Evolutionary conservation across 2,113 vertebrate species (phyloP).

Genomic region (Rousettus leschenaultii): DNA sequence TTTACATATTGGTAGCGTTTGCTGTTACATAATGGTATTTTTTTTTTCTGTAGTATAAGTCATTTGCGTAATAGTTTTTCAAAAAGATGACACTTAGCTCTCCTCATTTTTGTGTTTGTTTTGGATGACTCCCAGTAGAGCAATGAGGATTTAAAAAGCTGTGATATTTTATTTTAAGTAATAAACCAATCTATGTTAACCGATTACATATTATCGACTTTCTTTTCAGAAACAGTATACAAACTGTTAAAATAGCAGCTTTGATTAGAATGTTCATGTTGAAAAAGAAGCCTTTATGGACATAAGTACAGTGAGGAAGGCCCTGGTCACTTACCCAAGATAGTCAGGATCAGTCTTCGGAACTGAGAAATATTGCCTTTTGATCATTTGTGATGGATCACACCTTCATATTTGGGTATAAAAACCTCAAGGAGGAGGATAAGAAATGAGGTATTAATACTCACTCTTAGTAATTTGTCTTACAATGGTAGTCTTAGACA

Average conservation of each 20-base stretch:
- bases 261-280: neutral
- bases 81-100: neutral
- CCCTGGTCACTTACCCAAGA: neutral
- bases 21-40: neutral
- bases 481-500: conserved; percentile 25
- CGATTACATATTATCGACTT: neutral
- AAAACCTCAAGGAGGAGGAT: conserved; percentile 25
- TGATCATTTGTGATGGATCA: conserved; percentile 32
- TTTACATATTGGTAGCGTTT: neutral
- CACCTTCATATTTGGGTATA: neutral
- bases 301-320: neutral
- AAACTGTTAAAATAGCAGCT: conserved; percentile 29
- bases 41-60: neutral
- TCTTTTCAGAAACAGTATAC: conserved; percentile 21
- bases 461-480: conserved; percentile 53
- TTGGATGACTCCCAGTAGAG: neutral
- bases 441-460: conserved; percentile 53
- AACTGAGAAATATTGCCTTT: neutral
- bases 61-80: neutral
- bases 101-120: conserved; percentile 11
- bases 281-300: neutral
- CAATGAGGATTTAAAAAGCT: neutral
- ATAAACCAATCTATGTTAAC: neutral
- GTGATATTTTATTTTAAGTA: neutral
- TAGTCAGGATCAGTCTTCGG: neutral